Evolutionary conservation across 2,113 vertebrate species (phyloP).

Genomic region (Rhipidura dahli): DNA sequence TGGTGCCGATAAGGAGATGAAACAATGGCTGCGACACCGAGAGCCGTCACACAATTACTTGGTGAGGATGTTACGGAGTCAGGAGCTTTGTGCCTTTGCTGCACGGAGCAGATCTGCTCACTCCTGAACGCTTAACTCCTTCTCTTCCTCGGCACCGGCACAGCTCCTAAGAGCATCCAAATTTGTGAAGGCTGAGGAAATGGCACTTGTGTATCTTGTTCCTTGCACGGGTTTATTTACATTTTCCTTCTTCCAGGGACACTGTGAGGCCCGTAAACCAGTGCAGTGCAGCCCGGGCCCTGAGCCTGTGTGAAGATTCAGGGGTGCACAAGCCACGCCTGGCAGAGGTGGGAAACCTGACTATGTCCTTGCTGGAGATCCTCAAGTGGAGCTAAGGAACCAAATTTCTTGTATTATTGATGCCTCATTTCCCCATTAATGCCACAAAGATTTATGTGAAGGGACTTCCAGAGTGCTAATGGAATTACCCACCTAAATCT

Average conservation of each 20-base stretch:
- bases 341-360: neutral
- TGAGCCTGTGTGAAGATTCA: neutral
- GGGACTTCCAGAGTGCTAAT: conserved; percentile 48
- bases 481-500: conserved; percentile 51
- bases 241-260: neutral
- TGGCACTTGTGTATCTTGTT: neutral
- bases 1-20: neutral
- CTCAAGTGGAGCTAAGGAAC: neutral
- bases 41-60: neutral
- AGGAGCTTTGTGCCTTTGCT: neutral
- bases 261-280: neutral
- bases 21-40: neutral
- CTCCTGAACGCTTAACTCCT: neutral
- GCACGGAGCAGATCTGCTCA: neutral
- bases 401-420: neutral
- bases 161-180: too few relatives aligned
- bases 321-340: accelerated
- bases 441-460: conserved; percentile 8
- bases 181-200: neutral
- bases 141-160: too few relatives aligned
- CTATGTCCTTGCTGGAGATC: neutral
- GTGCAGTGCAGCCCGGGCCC: neutral
- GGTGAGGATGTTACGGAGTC: neutral
- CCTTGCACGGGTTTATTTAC: neutral
- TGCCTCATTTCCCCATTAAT: neutral